Evolutionary conservation across 2,797 vertebrate genomes (phyloP).

Genomic region (Zalophus californianus): DNA sequence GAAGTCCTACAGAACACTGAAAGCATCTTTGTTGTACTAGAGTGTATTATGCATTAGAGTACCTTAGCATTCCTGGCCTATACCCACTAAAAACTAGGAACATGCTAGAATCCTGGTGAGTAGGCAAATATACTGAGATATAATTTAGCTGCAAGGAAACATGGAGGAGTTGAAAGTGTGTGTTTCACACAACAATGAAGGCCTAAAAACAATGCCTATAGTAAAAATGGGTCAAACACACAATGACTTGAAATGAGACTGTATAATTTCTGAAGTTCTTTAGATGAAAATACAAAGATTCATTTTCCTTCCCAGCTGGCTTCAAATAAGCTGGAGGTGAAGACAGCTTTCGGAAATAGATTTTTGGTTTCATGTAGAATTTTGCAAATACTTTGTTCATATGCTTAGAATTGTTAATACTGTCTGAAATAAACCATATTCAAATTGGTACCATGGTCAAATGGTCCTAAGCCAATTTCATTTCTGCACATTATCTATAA

Average conservation of each 20-base stretch:
- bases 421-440: neutral
- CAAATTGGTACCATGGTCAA: neutral
- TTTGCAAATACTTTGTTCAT: neutral
- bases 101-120: neutral
- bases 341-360: neutral
- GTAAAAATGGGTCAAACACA: neutral
- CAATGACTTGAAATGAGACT: neutral
- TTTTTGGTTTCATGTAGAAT: neutral
- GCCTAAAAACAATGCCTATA: neutral
- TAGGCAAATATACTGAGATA: neutral
- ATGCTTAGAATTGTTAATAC: neutral
- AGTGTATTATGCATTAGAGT: neutral
- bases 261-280: neutral
- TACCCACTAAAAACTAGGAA: neutral
- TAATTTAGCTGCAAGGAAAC: rapidly evolving
- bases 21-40: neutral
- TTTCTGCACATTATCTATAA: neutral
- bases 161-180: neutral
- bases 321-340: neutral
- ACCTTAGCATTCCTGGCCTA: neutral
- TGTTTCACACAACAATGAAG: neutral
- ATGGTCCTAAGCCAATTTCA: neutral
- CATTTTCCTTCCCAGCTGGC: neutral
- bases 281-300: neutral
- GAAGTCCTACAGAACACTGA: neutral